Base-by-base conservation (phyloP, 2,113 vertebrate genomes). In the Sorex araneus region DNA sequence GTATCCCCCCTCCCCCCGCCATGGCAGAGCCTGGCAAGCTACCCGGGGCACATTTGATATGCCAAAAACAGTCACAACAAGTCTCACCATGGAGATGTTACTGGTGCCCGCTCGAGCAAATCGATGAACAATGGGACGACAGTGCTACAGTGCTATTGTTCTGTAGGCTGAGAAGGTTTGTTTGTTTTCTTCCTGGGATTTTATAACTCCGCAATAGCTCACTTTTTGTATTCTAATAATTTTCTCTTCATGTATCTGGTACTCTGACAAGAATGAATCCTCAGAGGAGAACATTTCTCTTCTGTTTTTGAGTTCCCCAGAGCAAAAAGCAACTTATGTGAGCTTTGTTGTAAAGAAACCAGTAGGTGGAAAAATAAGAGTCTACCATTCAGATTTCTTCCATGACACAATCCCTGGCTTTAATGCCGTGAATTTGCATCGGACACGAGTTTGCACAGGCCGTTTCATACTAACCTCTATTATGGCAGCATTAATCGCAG, bases 401-500 rank as follows among this genome's bases (percentile, higher is more conserved):
- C 60, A 64, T 11, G 28, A 90, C 74, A 74, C 15, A 54, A 57
- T 27, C 19, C 57, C 40, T 76, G 18, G n/a, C 11, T 19, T 4
- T 45, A 5, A 32, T 43, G 74, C 5, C 11, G 3, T 83, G 45
- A 8, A 34, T 74, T 50, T 34, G n/a, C 25, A 12, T 3, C 19
- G 36, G 66, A 34, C 6, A 15, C 18, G 12, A 50, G 8, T 47
- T 74, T 40, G 3, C n/a, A 13, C 1, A 16, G 77, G 43, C 12
- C 8, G 3, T 43, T 66, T 90, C 66, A 11, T 32, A 89, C 97
- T 97, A 89, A 98, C 98, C 81, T 98, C 97, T 91, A 98, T 97
- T 64, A 98, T 28, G 45, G 97, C 97, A 30, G 97, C 97, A 87
- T 98, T 98, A 2, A 98, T 98, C 94, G 97, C 96, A 84, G 97